Percentiles rank a stretch among this genome's conserved stretches.
Conservation (phyloP, 2,113 vertebrate genomes). For the Phyllostomus discolor region DNA sequence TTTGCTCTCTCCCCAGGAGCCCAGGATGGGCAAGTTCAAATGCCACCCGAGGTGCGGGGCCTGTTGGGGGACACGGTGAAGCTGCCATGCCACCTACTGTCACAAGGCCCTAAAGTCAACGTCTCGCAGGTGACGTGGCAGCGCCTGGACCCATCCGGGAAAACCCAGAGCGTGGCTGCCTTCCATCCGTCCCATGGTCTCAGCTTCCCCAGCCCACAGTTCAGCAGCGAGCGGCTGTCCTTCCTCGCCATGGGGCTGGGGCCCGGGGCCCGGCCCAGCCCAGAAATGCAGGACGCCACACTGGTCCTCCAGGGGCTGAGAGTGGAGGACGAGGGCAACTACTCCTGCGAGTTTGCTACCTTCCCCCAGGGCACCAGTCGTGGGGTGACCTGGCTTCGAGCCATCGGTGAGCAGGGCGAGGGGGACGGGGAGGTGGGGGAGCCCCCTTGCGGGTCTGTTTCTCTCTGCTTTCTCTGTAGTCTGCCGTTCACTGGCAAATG, state of each 20-base stretch:
- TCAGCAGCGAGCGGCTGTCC: constrained; percentile 78
- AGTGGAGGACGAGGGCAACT: constrained; percentile 86
- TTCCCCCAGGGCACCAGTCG: constrained; percentile 88
- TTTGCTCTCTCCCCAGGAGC: constrained; percentile 58
- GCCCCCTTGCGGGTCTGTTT: rapidly evolving
- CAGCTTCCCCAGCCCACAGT: constrained; percentile 79
- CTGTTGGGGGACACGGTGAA: constrained; percentile 81
- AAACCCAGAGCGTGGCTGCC: constrained; percentile 83
- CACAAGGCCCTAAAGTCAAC: constrained; percentile 67
- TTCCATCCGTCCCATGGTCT: constrained; percentile 80
- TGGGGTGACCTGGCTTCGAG: constrained; percentile 81
- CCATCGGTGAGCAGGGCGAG: constrained; percentile 80
- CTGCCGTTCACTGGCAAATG: no score
- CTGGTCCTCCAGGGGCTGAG: constrained; percentile 80
- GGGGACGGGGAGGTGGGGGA: rapidly evolving
- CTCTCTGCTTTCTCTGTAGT: background rate
- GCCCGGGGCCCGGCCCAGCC: background rate
- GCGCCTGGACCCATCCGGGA: constrained; percentile 59
- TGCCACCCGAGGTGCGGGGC: constrained; percentile 78
- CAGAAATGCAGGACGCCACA: constrained; percentile 77
- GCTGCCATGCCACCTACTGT: constrained; percentile 83
- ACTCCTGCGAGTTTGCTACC: constrained; percentile 89
- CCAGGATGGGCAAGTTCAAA: constrained; percentile 70
- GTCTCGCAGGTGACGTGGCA: constrained; percentile 88
- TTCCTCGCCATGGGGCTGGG: background rate